Percentiles rank a stretch among this genome's conserved stretches.
These are phyloP conservation scores for Hippopotamus amphibius DNA, from an alignment of 2,113 vertebrate species.

Conservation along the genomic window DNA sequence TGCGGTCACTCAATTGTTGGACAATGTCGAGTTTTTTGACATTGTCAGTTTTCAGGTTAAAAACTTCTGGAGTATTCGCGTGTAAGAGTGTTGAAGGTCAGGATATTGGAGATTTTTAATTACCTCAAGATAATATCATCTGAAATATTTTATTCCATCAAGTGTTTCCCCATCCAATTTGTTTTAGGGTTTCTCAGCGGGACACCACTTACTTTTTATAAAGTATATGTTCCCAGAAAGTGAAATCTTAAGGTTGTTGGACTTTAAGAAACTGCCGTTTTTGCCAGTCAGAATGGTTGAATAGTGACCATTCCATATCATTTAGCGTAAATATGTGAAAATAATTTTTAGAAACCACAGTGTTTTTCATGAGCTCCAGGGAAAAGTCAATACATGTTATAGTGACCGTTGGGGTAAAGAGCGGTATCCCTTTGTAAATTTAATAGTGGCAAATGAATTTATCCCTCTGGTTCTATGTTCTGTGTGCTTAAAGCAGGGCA, in stretches of 20 bases:
- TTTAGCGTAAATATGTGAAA: slow-evolving; percentile 18
- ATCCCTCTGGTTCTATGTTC: neutral
- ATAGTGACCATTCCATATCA: neutral
- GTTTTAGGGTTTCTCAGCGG: neutral
- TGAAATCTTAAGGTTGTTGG: neutral
- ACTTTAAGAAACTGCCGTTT: neutral
- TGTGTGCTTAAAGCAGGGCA: neutral
- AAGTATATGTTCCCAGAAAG: neutral
- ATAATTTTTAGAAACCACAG: neutral
- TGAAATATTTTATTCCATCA: neutral
- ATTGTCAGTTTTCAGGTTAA: neutral
- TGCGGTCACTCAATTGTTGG: neutral
- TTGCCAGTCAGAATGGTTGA: neutral
- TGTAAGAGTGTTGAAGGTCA: neutral
- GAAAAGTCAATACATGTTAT: neutral
- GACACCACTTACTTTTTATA: neutral
- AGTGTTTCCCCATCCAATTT: neutral
- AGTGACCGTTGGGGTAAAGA: neutral
- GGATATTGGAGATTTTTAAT: slow-evolving; percentile 1
- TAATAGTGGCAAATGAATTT: neutral
- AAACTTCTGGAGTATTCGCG: neutral
- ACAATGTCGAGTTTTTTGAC: neutral
- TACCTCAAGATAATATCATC: neutral
- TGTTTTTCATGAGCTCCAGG: neutral
- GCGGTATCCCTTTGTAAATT: neutral